These are phyloP conservation scores for Perccottus glenii DNA, from an alignment of 2,113 vertebrate genomes.

Conservation along the genomic window DNA sequence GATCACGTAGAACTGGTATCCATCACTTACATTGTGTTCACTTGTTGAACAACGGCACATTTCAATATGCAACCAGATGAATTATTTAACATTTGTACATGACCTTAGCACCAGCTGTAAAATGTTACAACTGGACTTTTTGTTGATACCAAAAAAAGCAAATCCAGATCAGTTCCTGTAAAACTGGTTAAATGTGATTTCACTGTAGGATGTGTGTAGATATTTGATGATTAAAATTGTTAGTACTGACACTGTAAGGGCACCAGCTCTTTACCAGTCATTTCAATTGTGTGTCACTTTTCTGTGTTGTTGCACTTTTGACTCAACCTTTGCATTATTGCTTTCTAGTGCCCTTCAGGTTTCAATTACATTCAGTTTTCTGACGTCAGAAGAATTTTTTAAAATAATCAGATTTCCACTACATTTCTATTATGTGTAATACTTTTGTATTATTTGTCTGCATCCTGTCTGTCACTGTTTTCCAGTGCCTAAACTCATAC, in stretches of 20 bases:
- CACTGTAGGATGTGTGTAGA: slow-evolving; percentile 10
- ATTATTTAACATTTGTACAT: slow-evolving; percentile 64
- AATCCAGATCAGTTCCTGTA: slow-evolving; percentile 10
- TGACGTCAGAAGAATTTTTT: slow-evolving; percentile 3
- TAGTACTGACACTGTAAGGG: background rate
- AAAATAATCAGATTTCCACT: slow-evolving; percentile 1
- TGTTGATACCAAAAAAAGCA: slow-evolving; percentile 33
- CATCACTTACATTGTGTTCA: slow-evolving; percentile 14
- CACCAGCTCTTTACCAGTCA: background rate
- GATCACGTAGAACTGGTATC: slow-evolving; percentile 1
- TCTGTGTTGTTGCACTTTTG: background rate
- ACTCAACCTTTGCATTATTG: background rate
- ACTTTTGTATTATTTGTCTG: background rate
- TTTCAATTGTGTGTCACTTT: slow-evolving; percentile 9
- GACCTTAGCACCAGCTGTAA: slow-evolving; percentile 18
- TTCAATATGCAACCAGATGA: slow-evolving; percentile 52
- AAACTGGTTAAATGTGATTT: slow-evolving; percentile 13
- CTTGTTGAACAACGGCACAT: slow-evolving; percentile 4
- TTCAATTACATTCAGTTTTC: background rate
- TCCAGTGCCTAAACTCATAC: too few relatives aligned
- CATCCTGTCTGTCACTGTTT: background rate
- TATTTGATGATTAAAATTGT: background rate
- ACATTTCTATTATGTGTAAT: background rate
- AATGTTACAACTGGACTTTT: slow-evolving; percentile 4
- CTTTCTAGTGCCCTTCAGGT: background rate